phyloP scores from a whole-genome alignment of 2,113 vertebrate genomes.

The Tursiops truncatus region DNA sequence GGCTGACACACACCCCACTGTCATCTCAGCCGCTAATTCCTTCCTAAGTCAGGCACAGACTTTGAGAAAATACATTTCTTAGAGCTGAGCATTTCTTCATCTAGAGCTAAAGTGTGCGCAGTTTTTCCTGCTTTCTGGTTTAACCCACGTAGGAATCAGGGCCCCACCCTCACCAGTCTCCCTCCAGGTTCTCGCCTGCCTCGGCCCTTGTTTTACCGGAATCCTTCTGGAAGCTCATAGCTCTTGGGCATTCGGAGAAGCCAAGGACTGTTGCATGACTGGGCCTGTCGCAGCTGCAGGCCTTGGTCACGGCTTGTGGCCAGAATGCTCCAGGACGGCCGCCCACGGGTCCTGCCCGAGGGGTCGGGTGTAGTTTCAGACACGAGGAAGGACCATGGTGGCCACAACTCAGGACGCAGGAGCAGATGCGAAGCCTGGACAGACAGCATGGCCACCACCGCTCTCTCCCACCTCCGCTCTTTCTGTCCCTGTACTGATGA shows the following conservation, averaged over 20 bases:
- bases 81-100: not conserved
- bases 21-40: not conserved
- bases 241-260: not conserved
- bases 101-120: not conserved
- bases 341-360: fast-evolving
- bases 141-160: not conserved
- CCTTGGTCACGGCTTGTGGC: not conserved
- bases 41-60: not conserved
- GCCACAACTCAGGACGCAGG: not conserved
- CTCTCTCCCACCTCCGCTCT: too few species aligned
- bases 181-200: not conserved
- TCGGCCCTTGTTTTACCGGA: fast-evolving
- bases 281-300: not conserved
- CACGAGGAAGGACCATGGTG: fast-evolving
- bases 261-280: fast-evolving
- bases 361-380: not conserved
- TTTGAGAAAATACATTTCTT: not conserved
- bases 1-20: too few species aligned
- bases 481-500: not conserved
- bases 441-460: not conserved
- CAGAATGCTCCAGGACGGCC: not conserved
- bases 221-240: too few species aligned
- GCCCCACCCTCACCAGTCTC: not conserved
- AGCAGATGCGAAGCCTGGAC: not conserved
- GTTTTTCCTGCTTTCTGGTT: not conserved